Base-by-base conservation (phyloP, 2,888 invertebrate species). In the Melitaea athalia region DNA sequence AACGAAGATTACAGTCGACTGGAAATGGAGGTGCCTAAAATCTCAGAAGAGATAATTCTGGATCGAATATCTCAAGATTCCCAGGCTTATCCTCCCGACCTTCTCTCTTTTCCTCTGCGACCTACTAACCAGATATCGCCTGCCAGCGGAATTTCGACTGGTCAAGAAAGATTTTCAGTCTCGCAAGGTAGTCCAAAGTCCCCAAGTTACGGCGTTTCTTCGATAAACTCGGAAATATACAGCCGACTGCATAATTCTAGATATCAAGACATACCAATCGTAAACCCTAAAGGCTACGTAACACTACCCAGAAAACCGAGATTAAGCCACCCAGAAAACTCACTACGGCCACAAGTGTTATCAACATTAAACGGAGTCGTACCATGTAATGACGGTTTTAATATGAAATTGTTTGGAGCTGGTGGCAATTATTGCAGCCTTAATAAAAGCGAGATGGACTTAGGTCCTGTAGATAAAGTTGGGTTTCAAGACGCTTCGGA, bases 281-380 rank as follows among this genome's bases (percentile, higher is more conserved):
- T 95, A 57, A 94, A 92, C 64, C 94, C 95, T 0, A 95, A 96
- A 77, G 96, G 97, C 0, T 97, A 97, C 85, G 96, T 97, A n/a
- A 97, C 97, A 7, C 95, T 97, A 70, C 97, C 97, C 0, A 94
- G 97, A 75, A 94, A 96, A 80, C 97, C 97, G 0, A 93, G 96
- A 69, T 94, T 94, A 3, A 95, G 95, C 78, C 94, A 94, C 92
- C 80, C 94, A 89, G 78, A 95, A 85, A 74, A 89, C 86, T 67
- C 88, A 88, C 42, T 91, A 81, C 72, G 85, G 67, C 84, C 94
- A 2, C 89, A 87, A 78, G 89, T 91, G 0, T 87, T 93, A 74
- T 84, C 82, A 0, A 87, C 86, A 4, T 59, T 89, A 1, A 88
- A 93, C 64, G 94, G 94, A 11, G 89, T 94, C 5, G 91, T 94